phyloP scores from a whole-genome alignment of 2,888 invertebrate genomes.

The Colostygia pectinataria region DNA sequence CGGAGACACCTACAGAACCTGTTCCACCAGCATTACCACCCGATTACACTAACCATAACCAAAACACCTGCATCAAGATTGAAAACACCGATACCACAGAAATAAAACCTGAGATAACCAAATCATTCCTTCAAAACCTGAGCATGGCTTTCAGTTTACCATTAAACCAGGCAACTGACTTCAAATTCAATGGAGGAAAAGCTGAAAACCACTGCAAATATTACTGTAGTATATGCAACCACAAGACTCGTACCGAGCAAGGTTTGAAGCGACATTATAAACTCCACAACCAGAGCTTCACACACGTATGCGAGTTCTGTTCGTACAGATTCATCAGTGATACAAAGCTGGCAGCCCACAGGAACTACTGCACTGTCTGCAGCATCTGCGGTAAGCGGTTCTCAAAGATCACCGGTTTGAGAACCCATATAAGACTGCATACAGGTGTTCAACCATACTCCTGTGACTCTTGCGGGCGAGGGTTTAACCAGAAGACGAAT shows the following conservation, averaged over 20 bases:
- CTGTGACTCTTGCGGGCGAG: conserved; percentile 14
- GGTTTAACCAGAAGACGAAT: conserved; percentile 19
- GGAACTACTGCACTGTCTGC: conserved; percentile 16
- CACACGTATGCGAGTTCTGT: conserved; percentile 4
- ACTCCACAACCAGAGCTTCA: conserved; percentile 2
- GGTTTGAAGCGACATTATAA: not conserved
- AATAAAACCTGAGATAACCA: not conserved
- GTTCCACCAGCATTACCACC: not conserved
- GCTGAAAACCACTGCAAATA: not conserved
- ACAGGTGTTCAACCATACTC: conserved; percentile 15
- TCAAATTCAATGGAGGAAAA: not conserved
- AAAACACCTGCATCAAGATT: not conserved
- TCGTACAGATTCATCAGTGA: conserved; percentile 7
- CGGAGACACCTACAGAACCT: not conserved
- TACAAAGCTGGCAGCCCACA: conserved; percentile 1
- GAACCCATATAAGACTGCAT: conserved; percentile 11
- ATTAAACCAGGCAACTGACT: not conserved
- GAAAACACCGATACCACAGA: conserved; percentile 1
- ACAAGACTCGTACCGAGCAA: not conserved
- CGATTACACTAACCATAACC: not conserved
- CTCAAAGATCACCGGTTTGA: not conserved
- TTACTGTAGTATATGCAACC: conserved; percentile 1
- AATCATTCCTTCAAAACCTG: not conserved
- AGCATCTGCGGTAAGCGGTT: conserved; percentile 14
- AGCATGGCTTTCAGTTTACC: not conserved